Evolutionary conservation across 92 coral and sea anemone species (phyloP), one percentile per base, ranked within the genome.

Genomic region (Anthopleura xanthogrammica): DNA sequence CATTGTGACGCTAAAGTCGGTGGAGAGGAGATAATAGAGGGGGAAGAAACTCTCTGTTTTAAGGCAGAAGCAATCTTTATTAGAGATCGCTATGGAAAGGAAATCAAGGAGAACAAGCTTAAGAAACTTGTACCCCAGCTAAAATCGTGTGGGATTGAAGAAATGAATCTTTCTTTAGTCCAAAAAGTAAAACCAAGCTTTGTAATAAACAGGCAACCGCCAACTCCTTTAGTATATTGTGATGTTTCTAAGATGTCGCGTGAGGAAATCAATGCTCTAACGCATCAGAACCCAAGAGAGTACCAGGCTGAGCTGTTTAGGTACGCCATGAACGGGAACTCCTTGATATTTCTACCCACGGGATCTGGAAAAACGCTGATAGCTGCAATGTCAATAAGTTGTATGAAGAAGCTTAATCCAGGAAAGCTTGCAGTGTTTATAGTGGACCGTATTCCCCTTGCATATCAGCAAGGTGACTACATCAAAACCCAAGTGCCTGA

Each of bases 351-450:
- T 71, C 88, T 97, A 72, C 98, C 99, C 57, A 97, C 99, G 76
- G 99, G 99, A 39, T 97, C 98, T 22, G 98, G 99, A 0, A 97
- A 97, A 80, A 97, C 99, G 11, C 64, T 97, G 66, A 81, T 94
- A 9, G 99, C 99, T 1, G 99, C 98, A 1, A 94, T 97, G 99
- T 91, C 88, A 12, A 72, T 94, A 14, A 93, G 97, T 72, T 97
- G 99, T 83, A 97, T 97, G 99, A 89, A 85, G 66, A 88, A 80
- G 77, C 89, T 97, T 10, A 97, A 97, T 81, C 95, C 92, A n/a
- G 76, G 87, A 20, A 97, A 97, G 83, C 80, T 97, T 84, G 93
- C 88, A 81, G 99, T 97, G 65, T 94, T 94, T 77, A 77, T 97
- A 7, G 95, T 93, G 1, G 97, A 95, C 85, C 90, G 95, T 17